phyloP scores from a whole-genome alignment of 2,797 vertebrate species.

The Helarctos malayanus region DNA sequence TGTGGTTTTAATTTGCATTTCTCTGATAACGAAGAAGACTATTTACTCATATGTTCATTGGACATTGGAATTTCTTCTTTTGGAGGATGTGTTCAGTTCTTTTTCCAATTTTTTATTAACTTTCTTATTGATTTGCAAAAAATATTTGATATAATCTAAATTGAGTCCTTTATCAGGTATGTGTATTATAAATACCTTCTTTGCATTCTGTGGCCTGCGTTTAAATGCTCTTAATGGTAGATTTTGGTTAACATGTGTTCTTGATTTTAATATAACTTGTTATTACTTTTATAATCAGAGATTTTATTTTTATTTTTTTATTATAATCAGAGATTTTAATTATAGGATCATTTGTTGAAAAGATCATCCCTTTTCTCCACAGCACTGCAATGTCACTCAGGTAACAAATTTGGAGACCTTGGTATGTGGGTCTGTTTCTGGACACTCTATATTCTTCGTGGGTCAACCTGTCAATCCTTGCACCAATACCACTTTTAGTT shows the following conservation, averaged over 20 bases:
- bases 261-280: slow-evolving; percentile 20
- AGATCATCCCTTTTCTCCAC: not conserved
- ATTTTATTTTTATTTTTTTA: too few species aligned
- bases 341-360: not conserved
- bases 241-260: not conserved
- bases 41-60: not conserved
- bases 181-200: not conserved
- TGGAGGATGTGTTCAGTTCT: not conserved
- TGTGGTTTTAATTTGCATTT: not conserved
- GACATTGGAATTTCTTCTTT: not conserved
- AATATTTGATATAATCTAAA: not conserved
- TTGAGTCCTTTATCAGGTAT: not conserved
- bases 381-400: not conserved
- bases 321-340: not conserved
- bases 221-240: not conserved
- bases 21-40: slow-evolving; percentile 5
- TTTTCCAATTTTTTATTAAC: not conserved
- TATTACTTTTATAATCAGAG: not conserved
- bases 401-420: not conserved
- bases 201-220: not conserved
- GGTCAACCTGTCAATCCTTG: not conserved
- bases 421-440: not conserved
- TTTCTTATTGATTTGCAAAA: not conserved
- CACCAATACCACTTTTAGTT: not conserved
- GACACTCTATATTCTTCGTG: not conserved